A percentile compares a stretch with the other conserved stretches of the same genome.
These are phyloP conservation scores for Pimephales promelas DNA, from an alignment of 2,113 vertebrate species.

Conservation along the genomic window DNA sequence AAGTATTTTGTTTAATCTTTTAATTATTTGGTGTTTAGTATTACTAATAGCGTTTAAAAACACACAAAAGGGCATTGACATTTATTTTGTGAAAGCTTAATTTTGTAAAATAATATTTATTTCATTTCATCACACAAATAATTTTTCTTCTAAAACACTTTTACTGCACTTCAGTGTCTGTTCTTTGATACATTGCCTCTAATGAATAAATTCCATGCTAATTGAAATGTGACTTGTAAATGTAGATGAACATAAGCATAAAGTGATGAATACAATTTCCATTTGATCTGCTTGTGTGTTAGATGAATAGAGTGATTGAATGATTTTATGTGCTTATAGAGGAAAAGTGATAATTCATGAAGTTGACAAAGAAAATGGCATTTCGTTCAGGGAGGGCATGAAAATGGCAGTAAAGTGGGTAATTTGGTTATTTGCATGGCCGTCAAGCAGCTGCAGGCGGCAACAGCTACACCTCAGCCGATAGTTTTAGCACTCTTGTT, in stretches of 20 bases:
- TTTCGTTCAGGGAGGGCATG: constrained; percentile 32
- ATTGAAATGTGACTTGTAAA: constrained; percentile 23
- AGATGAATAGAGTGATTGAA: not conserved
- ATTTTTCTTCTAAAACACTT: not conserved
- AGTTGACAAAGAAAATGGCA: constrained; percentile 36
- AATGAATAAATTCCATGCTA: constrained; percentile 9
- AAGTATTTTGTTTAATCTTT: not conserved
- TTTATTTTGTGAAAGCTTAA: not conserved
- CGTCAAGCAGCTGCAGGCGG: constrained; percentile 34
- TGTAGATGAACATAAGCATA: constrained; percentile 14
- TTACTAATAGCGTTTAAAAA: not conserved
- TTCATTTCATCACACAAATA: not conserved
- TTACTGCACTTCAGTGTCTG: not conserved
- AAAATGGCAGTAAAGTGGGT: constrained; percentile 48
- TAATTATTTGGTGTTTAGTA: not conserved
- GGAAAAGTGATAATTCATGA: constrained; percentile 37
- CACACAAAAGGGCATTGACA: no score
- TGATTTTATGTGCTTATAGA: constrained; percentile 9
- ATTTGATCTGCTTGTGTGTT: not conserved
- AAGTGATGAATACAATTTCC: constrained; percentile 23
- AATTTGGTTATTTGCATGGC: constrained; percentile 51
- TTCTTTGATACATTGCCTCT: not conserved
- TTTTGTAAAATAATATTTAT: not conserved
- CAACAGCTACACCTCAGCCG: constrained; percentile 32
- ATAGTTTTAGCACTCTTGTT: constrained; percentile 42